Evolutionary conservation across 1,140 invertebrate genomes (phyloP).

Genomic region (Medauroidea extradentata): DNA sequence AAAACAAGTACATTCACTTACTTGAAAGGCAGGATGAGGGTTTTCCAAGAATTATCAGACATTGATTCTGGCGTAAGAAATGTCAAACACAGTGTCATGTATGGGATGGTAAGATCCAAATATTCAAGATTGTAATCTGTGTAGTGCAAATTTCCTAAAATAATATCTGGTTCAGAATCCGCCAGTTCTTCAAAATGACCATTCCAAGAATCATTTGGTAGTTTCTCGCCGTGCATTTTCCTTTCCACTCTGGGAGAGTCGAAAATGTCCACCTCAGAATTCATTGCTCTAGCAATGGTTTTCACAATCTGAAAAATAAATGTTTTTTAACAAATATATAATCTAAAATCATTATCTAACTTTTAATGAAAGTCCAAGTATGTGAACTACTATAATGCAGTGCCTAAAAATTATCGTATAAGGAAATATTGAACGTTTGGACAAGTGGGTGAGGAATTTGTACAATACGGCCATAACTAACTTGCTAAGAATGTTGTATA

Average conservation of each 20-base stretch:
- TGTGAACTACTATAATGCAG: too few species aligned
- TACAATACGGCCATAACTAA: too few species aligned
- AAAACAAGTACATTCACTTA: too few species aligned
- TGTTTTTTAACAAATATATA: too few species aligned
- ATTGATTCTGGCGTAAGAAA: slow-evolving; percentile 75
- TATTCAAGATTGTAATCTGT: slow-evolving; percentile 60
- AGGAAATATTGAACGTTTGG: too few species aligned
- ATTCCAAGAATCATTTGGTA: slow-evolving; percentile 56
- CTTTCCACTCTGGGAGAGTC: slow-evolving; percentile 50
- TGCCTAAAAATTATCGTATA: too few species aligned
- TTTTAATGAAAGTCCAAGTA: too few species aligned
- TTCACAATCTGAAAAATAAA: slow-evolving; percentile 62
- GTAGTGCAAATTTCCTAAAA: slow-evolving; percentile 71
- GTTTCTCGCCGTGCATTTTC: slow-evolving; percentile 60
- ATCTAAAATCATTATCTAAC: too few species aligned
- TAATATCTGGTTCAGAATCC: slow-evolving; percentile 55
- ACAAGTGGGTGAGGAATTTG: too few species aligned
- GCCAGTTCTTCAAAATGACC: slow-evolving; percentile 52
- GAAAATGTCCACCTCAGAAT: slow-evolving; percentile 63
- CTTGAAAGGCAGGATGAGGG: slow-evolving; percentile 74
- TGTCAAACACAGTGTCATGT: slow-evolving; percentile 74
- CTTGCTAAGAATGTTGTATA: too few species aligned
- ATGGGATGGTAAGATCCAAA: slow-evolving; percentile 71
- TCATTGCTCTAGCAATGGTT: slow-evolving; percentile 60
- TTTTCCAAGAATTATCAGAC: slow-evolving; percentile 75